Evolutionary conservation across 2,797 vertebrate genomes (phyloP), one percentile per base, ranked within the genome.

Genomic region (Siniperca undulata): DNA sequence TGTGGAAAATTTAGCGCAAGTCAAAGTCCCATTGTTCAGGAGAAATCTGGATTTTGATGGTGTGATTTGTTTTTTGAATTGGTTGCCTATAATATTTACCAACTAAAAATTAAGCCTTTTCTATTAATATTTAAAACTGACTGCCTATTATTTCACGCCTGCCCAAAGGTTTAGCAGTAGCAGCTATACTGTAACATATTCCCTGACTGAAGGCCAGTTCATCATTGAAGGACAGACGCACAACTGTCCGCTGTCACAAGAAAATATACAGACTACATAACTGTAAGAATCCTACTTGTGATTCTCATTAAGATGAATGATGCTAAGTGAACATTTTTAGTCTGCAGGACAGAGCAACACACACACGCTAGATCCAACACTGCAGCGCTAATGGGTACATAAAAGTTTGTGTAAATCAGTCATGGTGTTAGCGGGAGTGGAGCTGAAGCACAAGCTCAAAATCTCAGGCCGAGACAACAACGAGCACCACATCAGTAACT

Each of bases 361-460:
- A 53, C 75, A 42, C 68, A 53, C 13, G 5, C 62, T 64, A 36
- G 44, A 80, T 59, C 55, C 11, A 56, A 80, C 70, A 80, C 59
- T 1, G 19, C 73, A 60, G 73, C 42, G 11, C 70, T 92, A 91
- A 93, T 86, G 86, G 88, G 48, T 55, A 91, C 77, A 91, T 90
- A 82, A 88, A 88, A 91, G 85, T 91, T 87, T 2, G 60, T 85
- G 82, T 86, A 86, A 91, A 92, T 89, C 87, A 77, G 83, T 86
- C 86, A 86, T 19, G 20, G 70, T 42, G 48, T 64, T 72, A 24
- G 72, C 61, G 0, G 48, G 14, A 72, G 77, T 50, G 64, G 55
- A 73, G 61, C 65, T 61, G 74, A 74, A 14, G 61, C 71, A 68
- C 64, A 60, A 78, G 60, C 61, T 77, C 34, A 76, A 24, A 73